Evolutionary conservation across 2,888 invertebrate species (phyloP), one percentile per base, ranked within the genome.

Genomic region (Willowsia nigromaculata): DNA sequence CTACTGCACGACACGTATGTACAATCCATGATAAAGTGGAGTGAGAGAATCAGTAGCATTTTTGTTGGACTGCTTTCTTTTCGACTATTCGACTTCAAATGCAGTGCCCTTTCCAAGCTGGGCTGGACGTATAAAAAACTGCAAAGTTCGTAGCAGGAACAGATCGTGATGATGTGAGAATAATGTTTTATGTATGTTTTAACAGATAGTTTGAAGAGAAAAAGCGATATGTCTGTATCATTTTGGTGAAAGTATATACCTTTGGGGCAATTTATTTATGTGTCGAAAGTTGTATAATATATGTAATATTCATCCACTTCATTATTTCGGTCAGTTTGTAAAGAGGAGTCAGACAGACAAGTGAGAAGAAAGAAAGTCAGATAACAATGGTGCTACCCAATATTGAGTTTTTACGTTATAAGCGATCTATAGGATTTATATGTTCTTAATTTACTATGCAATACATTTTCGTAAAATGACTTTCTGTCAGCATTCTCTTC

Each of bases 321-420:
- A 89, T 81, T 85, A 85, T 89, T 89, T 53, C 53, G 74, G 74
- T 62, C 85, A 89, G 89, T 89, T 50, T 89, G 85, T 71, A 56
- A 71, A 84, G n/a, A 33, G 59, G 37, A 62, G 59, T 62, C 59
- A 59, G 47, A 43, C 15, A 74, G 27, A 76, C 43, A 85, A 47
- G 47, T 15, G 40, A 83, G 71, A 53, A 83, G 37, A 30, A 62
- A n/a, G 68, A 43, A 43, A 74, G 47, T 47, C 33, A 15, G n/a
- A 59, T 59, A 59, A 59, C 59, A 59, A 59, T 27, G 9, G 27
- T 18, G 15, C 6, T 59, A 27, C 1, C 25, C 11, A 25, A 53
- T 18, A 18, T 18, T 7, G n/a, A n/a, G 53, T 6, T 53, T 2
- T 43, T 53, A 7, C 11, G 6, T 53, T 53, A 53, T 22, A 53